phyloP scores from a whole-genome alignment of 2,113 vertebrate species.

The Lagenorhynchus albirostris region DNA sequence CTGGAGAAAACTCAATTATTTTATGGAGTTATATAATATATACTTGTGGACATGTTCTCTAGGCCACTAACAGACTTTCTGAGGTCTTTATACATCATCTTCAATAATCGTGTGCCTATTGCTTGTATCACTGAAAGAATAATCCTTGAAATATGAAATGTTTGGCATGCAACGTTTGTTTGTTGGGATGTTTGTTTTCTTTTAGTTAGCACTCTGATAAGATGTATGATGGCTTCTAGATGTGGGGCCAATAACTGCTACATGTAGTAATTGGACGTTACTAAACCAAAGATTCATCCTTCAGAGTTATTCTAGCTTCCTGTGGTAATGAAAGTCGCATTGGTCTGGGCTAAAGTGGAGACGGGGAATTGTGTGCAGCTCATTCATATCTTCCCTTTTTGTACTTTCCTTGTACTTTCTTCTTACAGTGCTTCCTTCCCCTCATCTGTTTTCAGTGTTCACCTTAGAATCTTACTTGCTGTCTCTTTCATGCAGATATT shows the following conservation, averaged over 20 bases:
- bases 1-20: neutral
- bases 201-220: neutral
- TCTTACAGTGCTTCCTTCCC: too few relatives aligned
- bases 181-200: neutral
- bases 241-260: neutral
- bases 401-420: accelerated
- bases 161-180: neutral
- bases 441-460: accelerated
- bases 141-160: neutral
- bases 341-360: too few relatives aligned
- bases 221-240: neutral
- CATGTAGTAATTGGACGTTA: neutral
- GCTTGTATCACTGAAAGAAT: neutral
- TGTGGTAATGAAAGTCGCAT: neutral
- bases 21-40: neutral
- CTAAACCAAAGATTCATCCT: neutral
- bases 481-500: neutral
- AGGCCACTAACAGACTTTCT: neutral
- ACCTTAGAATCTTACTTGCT: too few relatives aligned
- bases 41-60: conserved; percentile 17
- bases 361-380: accelerated
- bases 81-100: neutral
- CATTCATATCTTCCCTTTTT: accelerated
- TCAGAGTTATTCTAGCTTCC: neutral
- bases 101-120: neutral